Conservation (phyloP, 2,113 vertebrate genomes). For the Ptychochromis oligacanthus region DNA sequence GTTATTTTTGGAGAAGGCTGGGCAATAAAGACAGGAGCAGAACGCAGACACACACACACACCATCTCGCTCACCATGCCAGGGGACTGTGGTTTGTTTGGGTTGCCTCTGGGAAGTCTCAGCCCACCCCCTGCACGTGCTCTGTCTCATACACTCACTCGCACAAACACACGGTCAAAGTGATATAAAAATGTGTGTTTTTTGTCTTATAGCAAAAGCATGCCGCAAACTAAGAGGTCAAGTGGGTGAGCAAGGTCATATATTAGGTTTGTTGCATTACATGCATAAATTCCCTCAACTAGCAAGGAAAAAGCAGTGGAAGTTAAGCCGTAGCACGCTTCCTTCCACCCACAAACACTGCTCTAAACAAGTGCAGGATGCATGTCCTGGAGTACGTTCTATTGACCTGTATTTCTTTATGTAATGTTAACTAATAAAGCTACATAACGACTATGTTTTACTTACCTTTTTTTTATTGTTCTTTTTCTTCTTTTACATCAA, state of each 20-base stretch:
- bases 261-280: slow-evolving; percentile 2
- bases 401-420: not conserved
- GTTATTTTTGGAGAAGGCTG: slow-evolving; percentile 77
- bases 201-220: not conserved
- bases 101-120: slow-evolving; percentile 64
- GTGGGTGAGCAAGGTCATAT: not conserved
- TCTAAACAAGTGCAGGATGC: not conserved
- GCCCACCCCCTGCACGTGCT: slow-evolving; percentile 37
- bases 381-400: not conserved
- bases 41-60: slow-evolving; percentile 25
- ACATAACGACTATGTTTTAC: not conserved
- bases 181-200: slow-evolving; percentile 5
- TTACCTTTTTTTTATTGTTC: not conserved
- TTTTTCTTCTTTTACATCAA: not conserved
- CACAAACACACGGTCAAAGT: not conserved
- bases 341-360: slow-evolving; percentile 25
- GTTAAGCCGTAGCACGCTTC: slow-evolving; percentile 22
- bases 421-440: not conserved
- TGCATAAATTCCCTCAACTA: not conserved
- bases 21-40: slow-evolving; percentile 54
- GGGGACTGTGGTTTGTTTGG: slow-evolving; percentile 76
- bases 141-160: not conserved
- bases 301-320: slow-evolving; percentile 10
- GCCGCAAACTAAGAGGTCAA: not conserved
- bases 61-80: slow-evolving; percentile 53